Percentiles rank a stretch among this genome's conserved stretches.
Evolutionary conservation across 2,888 invertebrate genomes (phyloP).

Genomic region (Hyposoter dolosus): DNA sequence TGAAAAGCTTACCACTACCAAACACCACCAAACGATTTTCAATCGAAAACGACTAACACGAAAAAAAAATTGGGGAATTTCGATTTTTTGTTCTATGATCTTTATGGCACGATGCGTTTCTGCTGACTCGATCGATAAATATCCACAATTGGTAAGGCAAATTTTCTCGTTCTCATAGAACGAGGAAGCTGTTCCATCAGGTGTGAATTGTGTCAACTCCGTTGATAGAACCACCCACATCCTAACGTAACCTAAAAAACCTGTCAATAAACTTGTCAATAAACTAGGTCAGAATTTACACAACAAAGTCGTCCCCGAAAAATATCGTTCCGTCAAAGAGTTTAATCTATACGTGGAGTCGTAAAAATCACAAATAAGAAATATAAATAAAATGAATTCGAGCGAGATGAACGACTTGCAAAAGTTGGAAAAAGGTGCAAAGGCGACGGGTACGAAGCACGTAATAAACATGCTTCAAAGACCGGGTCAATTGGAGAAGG

Average conservation of each 20-base stretch:
- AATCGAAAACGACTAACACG: too few species aligned
- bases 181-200: not conserved
- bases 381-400: conserved; percentile 40
- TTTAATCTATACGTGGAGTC: not conserved
- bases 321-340: not conserved
- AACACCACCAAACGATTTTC: too few species aligned
- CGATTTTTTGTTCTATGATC: too few species aligned
- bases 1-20: too few species aligned
- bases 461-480: conserved; percentile 97
- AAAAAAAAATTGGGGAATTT: too few species aligned
- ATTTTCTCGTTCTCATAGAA: not conserved
- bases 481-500: conserved; percentile 97
- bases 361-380: not conserved
- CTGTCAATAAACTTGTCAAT: conserved; percentile 10
- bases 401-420: conserved; percentile 81
- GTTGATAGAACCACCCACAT: conserved; percentile 29
- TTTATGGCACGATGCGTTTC: too few species aligned
- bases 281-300: conserved; percentile 5
- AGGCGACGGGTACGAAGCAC: conserved; percentile 91
- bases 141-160: not conserved
- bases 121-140: too few species aligned
- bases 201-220: not conserved
- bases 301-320: not conserved
- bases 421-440: conserved; percentile 92
- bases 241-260: conserved; percentile 42